Percentiles rank a stretch among this genome's conserved stretches.
Evolutionary conservation across 2,113 vertebrate genomes (phyloP).

Genomic region (Ptilorrhoa leucosticta): DNA sequence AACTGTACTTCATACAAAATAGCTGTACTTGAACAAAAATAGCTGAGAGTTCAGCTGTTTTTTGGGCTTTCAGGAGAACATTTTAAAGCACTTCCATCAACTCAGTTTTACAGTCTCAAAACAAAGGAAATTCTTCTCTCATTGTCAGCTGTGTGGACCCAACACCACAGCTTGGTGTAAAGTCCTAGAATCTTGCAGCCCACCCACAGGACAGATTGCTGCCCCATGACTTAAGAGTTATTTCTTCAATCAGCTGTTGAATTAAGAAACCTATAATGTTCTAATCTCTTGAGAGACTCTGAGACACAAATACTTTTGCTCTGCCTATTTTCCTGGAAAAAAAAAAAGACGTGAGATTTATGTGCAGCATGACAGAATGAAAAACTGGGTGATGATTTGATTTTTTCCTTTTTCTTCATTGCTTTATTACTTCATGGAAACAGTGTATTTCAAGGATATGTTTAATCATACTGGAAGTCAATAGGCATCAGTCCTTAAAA

Average conservation of each 20-base stretch:
- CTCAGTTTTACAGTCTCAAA: not conserved
- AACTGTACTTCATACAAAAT: not conserved
- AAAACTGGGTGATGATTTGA: not conserved
- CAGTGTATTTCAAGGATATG: not conserved
- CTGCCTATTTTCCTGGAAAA: not conserved
- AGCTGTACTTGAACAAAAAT: not conserved
- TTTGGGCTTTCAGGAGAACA: not conserved
- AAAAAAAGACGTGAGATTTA: not conserved
- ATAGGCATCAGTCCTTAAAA: not conserved
- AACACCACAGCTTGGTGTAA: not conserved
- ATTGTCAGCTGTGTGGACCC: not conserved
- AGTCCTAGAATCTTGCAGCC: not conserved
- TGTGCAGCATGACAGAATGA: not conserved
- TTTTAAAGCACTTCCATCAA: not conserved
- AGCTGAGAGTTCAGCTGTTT: not conserved
- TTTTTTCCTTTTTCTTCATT: not conserved
- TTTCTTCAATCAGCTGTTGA: not conserved
- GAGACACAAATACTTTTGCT: not conserved
- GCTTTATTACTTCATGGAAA: not conserved
- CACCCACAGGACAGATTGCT: not conserved
- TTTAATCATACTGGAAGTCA: not conserved
- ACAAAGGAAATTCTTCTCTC: not conserved
- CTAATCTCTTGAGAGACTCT: not conserved
- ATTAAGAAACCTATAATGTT: not conserved
- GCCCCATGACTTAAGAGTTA: not conserved